A percentile compares a stretch with the other conserved stretches of the same genome.
These are phyloP conservation scores for Lepus timidus DNA, from an alignment of 2,113 vertebrate species.

Conservation along the genomic window DNA sequence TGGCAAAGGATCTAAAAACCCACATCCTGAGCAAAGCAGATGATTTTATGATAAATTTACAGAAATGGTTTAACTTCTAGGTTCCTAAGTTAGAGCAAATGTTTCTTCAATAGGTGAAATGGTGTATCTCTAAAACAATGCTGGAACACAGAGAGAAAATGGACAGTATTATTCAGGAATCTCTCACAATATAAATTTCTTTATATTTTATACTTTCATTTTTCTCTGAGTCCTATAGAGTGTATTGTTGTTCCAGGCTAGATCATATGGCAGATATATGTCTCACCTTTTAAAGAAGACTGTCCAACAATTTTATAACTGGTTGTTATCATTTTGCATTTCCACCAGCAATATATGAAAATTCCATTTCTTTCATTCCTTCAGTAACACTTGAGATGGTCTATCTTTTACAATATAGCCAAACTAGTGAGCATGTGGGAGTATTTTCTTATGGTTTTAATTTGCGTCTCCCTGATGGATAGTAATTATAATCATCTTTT, in stretches of 20 bases:
- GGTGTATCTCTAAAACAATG: not conserved
- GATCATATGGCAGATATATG: not conserved
- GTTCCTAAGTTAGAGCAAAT: not conserved
- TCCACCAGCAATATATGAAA: not conserved
- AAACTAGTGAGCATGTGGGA: not conserved
- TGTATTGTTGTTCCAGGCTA: not conserved
- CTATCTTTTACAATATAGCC: not conserved
- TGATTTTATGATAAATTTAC: not conserved
- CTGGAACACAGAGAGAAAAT: not conserved
- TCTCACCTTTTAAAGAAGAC: slow-evolving; percentile 15
- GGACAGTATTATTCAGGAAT: not conserved
- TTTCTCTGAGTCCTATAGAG: not conserved
- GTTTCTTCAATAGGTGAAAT: not conserved
- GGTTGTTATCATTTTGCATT: not conserved
- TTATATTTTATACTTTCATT: slow-evolving; percentile 12
- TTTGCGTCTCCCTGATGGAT: not conserved
- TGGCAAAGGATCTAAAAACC: not conserved
- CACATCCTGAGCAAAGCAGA: not conserved
- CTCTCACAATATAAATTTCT: not conserved
- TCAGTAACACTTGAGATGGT: not conserved
- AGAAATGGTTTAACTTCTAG: not conserved
- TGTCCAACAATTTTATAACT: not conserved
- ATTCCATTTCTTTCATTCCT: not conserved
- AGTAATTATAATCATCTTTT: not conserved
- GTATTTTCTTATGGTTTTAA: not conserved